Conservation (phyloP, 1,140 invertebrate species). For the Drosophila pseudoobscura region DNA sequence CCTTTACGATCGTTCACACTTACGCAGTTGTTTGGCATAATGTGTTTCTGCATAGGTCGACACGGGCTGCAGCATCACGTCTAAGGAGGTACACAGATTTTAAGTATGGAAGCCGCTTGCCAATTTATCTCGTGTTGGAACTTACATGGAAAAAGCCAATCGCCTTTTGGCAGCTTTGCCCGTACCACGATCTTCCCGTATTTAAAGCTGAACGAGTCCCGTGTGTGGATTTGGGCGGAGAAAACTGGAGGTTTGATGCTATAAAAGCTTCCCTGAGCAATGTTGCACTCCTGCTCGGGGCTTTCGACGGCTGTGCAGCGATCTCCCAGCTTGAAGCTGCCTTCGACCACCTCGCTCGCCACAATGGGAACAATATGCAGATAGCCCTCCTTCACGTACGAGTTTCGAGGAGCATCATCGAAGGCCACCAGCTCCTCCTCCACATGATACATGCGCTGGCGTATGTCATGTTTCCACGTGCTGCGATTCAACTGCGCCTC, state of each 20-base stretch:
- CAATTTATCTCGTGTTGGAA: background rate
- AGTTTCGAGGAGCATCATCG: conserved; percentile 45
- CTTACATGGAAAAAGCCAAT: conserved; percentile 70
- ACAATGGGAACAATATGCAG: conserved; percentile 58
- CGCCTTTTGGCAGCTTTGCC: conserved; percentile 66
- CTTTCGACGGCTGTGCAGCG: conserved; percentile 62
- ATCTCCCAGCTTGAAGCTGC: conserved; percentile 51
- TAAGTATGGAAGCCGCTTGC: background rate
- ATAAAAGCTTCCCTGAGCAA: conserved; percentile 44
- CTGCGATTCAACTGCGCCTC: conserved; percentile 39
- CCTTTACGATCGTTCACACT: conserved; percentile 12
- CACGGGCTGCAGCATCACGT: conserved; percentile 67
- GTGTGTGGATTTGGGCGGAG: conserved; percentile 65
- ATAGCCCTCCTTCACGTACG: conserved; percentile 58
- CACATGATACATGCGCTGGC: conserved; percentile 61
- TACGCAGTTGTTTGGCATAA: conserved; percentile 64
- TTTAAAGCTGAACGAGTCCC: conserved; percentile 64
- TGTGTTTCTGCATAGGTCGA: conserved; percentile 68
- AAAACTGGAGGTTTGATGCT: conserved; percentile 66
- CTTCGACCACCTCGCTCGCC: conserved; percentile 51
- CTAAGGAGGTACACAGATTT: conserved; percentile 17
- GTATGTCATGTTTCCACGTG: conserved; percentile 67
- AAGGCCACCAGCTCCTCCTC: conserved; percentile 74
- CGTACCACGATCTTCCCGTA: conserved; percentile 66
- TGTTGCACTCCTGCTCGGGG: conserved; percentile 58